These are phyloP conservation scores for Cheilosia vernalis DNA, from an alignment of 2,888 invertebrate genomes.

Conservation along the genomic window DNA sequence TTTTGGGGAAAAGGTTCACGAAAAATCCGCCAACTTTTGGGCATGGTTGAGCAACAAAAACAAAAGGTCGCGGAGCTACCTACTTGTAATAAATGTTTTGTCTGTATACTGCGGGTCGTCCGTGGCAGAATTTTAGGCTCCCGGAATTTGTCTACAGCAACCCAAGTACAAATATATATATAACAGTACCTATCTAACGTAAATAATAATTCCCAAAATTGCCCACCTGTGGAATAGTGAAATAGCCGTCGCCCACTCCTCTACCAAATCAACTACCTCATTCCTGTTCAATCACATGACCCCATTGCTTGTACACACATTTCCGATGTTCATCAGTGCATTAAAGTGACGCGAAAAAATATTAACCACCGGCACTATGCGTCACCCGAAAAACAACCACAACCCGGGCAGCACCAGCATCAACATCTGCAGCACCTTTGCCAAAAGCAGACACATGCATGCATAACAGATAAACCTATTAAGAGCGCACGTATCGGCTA, in stretches of 20 bases:
- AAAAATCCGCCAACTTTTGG: too few species aligned
- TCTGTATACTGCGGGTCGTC: too few species aligned
- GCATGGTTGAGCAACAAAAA: too few species aligned
- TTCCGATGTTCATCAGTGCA: not conserved
- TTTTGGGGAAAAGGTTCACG: too few species aligned
- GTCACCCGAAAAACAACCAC: constrained; percentile 7
- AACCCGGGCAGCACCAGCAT: not conserved
- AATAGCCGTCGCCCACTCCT: not conserved
- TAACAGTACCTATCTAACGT: too few species aligned
- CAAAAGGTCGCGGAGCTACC: too few species aligned
- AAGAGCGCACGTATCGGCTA: constrained; percentile 71
- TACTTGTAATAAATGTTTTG: too few species aligned
- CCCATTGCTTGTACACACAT: constrained; percentile 14
- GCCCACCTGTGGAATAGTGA: too few species aligned
- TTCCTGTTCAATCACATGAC: constrained; percentile 13
- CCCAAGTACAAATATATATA: too few species aligned
- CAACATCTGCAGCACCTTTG: constrained; percentile 33
- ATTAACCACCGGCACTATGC: constrained; percentile 3
- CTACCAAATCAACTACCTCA: not conserved
- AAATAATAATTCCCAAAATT: too few species aligned
- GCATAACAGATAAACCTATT: constrained; percentile 68
- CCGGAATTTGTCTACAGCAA: too few species aligned
- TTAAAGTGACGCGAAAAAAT: constrained; percentile 24
- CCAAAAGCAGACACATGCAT: constrained; percentile 40
- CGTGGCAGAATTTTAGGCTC: too few species aligned